Conservation (phyloP, 2,113 vertebrate species). For the Psilopogon haemacephalus region DNA sequence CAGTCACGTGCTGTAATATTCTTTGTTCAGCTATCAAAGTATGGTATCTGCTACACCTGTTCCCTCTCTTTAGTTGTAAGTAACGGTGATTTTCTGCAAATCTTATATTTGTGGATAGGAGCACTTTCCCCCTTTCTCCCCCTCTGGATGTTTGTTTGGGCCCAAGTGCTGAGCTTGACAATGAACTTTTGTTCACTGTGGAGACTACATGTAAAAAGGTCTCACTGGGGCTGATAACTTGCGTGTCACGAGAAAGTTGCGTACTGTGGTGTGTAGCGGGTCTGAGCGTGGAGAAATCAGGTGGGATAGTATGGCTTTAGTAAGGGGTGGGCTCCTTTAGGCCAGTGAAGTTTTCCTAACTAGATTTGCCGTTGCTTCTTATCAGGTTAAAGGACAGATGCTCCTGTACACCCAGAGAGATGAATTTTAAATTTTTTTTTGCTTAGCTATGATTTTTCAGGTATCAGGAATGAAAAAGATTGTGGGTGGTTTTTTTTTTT, state of each 20-base stretch:
- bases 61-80: slow-evolving; percentile 66
- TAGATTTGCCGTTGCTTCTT: not conserved
- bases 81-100: slow-evolving; percentile 41
- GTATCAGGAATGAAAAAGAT: not conserved
- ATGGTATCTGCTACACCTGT: slow-evolving; percentile 66
- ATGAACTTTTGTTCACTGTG: slow-evolving; percentile 71
- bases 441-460: not conserved
- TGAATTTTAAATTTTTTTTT: too few species aligned
- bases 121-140: not conserved
- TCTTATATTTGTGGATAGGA: not conserved
- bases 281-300: not conserved
- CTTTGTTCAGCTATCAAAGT: slow-evolving; percentile 79
- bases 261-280: not conserved
- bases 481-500: slow-evolving; percentile 18
- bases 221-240: slow-evolving; percentile 39
- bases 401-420: not conserved
- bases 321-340: slow-evolving; percentile 36
- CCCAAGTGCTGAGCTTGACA: slow-evolving; percentile 69
- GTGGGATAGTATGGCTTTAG: slow-evolving; percentile 27
- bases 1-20: slow-evolving; percentile 77
- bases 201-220: slow-evolving; percentile 37
- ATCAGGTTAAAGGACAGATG: not conserved
- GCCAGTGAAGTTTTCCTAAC: slow-evolving; percentile 27
- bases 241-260: slow-evolving; percentile 11
- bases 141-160: slow-evolving; percentile 58